Evolutionary conservation across 2,888 invertebrate genomes (phyloP).

Genomic region (Platypus cylindrus): DNA sequence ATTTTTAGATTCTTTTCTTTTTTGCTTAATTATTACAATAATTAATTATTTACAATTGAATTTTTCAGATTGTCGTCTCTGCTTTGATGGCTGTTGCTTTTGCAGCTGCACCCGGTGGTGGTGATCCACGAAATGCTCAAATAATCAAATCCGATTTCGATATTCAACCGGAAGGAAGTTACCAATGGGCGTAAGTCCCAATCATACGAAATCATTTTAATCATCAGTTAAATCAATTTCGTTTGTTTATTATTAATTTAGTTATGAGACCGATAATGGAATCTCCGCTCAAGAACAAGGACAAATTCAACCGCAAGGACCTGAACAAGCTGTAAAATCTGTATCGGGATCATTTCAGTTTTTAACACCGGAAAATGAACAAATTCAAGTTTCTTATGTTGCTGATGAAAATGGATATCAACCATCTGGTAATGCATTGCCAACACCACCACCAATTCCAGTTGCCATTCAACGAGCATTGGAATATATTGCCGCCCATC

Average conservation of each 20-base stretch:
- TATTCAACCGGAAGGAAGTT: slow-evolving; percentile 13
- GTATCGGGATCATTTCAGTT: slow-evolving; percentile 12
- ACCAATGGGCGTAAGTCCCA: slow-evolving; percentile 13
- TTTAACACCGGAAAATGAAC: slow-evolving; percentile 11
- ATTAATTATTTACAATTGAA: no score
- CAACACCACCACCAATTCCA: slow-evolving; percentile 14
- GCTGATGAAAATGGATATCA: slow-evolving; percentile 16
- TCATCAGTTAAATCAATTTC: neutral
- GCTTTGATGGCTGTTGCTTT: slow-evolving; percentile 6
- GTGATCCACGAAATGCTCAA: slow-evolving; percentile 12
- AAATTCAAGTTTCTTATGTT: slow-evolving; percentile 11
- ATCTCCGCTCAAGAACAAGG: slow-evolving; percentile 14
- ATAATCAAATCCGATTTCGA: slow-evolving; percentile 9
- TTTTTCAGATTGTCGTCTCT: slow-evolving; percentile 7
- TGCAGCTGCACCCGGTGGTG: slow-evolving; percentile 6
- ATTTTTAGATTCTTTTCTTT: no score
- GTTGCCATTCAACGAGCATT: slow-evolving; percentile 11
- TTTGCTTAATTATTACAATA: no score
- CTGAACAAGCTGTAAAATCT: slow-evolving; percentile 12
- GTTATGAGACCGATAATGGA: slow-evolving; percentile 15
- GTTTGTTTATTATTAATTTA: slow-evolving; percentile 2
- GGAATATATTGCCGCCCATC: slow-evolving; percentile 14
- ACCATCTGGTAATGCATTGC: slow-evolving; percentile 12
- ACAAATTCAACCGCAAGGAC: slow-evolving; percentile 13
- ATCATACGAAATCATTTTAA: neutral